Base-by-base conservation (phyloP, 2,888 invertebrate genomes). In the Mythimna ferrago region DNA sequence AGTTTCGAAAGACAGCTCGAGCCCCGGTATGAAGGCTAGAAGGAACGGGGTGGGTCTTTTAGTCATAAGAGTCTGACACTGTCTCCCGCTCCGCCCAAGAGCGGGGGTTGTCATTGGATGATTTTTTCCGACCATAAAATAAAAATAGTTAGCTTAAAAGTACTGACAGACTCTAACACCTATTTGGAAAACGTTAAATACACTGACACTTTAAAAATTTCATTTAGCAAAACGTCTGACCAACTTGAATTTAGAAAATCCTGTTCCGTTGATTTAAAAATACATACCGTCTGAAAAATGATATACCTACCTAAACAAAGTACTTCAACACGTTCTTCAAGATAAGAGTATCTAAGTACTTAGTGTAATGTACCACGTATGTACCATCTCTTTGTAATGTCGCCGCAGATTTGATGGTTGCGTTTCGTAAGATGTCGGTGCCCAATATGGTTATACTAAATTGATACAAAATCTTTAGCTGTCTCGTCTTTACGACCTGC, bases 381-480 rank as follows among this genome's bases (percentile, higher is more conserved):
- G 53, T n/a, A 54, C n/a, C 16, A 32, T 72, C n/a, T 61, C 57
- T 69, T 35, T 67, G 32, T 44, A 54, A 65, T 53, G 26, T 26
- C 35, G 41, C 56, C 67, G n/a, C 21, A 53, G 10, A 69, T 60
- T 63, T 71, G 41, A 67, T 44, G 16, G 19, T 53, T 26, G 51
- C 35, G 10, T 80, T 68, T 72, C 14, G 58, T 38, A 57, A 66
- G 53, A 51, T 16, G 68, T 16, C 57, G 68, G 58, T 64, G 3
- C 66, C 72, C 35, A 48, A 67, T 54, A 72, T 16, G 83, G 69
- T 6, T 41, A 51, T 11, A 51, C 19, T 53, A 71, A 73, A 73
- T 57, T 54, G 56, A 53, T 26, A 41, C 6, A 41, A 54, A 75
- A 62, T 73, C n/a, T 44, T 35, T 11, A 56, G 6, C 21, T n/a